phyloP scores from a whole-genome alignment of 2,797 vertebrate genomes.

The Orientallactaga sibirica region DNA sequence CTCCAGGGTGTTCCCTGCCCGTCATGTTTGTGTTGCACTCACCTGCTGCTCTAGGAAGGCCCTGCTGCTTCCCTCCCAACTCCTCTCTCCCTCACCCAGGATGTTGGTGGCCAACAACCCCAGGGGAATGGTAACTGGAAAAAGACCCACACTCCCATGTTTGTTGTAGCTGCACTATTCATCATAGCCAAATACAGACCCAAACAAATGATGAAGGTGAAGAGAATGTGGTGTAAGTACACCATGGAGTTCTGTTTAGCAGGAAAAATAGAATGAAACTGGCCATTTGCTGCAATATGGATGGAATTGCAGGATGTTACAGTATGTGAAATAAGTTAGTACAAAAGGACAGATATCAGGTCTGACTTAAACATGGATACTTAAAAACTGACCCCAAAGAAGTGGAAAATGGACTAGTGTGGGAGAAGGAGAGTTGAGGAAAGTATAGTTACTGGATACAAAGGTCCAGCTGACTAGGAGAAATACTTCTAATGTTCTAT shows the following conservation, averaged over 20 bases:
- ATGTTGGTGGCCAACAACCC: no score
- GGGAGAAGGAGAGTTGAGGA: not conserved
- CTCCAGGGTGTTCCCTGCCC: no score
- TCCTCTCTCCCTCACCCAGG: no score
- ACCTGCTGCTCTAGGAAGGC: no score
- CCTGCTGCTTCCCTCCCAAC: no score
- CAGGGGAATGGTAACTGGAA: no score
- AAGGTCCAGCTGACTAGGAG: not conserved
- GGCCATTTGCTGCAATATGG: no score
- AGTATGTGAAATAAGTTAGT: not conserved
- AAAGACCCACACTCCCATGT: no score
- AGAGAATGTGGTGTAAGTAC: not conserved
- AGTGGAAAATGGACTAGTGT: not conserved
- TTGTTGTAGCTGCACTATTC: not conserved
- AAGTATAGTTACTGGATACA: not conserved
- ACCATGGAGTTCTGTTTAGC: not conserved
- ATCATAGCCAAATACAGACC: not conserved
- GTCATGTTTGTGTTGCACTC: no score
- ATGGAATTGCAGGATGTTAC: not conserved
- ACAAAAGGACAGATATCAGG: not conserved
- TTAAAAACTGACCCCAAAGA: not conserved
- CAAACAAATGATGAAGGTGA: no score
- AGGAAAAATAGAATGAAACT: no score
- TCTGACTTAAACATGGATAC: not conserved
- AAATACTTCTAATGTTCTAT: not conserved